Percentiles rank a stretch among this genome's conserved stretches.
phyloP scores from a whole-genome alignment of 2,888 invertebrate genomes.

The Craniophora ligustri region DNA sequence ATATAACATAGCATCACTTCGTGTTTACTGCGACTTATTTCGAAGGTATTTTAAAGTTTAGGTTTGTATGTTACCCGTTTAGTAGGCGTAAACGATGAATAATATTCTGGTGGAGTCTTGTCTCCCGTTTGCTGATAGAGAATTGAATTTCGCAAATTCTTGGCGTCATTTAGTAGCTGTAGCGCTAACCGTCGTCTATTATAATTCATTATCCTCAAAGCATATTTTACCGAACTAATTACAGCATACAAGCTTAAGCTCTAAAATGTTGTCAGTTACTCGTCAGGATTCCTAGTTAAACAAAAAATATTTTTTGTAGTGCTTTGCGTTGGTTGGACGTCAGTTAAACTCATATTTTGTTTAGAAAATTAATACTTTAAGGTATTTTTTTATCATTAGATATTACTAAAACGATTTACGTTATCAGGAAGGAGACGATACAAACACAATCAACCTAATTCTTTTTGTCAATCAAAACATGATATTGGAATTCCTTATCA shows the following conservation, averaged over 20 bases:
- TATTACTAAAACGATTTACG: slow-evolving; percentile 10
- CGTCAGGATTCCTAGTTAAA: neutral
- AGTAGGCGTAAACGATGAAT: slow-evolving; percentile 24
- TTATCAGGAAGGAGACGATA: slow-evolving; percentile 24
- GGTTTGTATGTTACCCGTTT: slow-evolving; percentile 9
- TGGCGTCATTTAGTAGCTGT: slow-evolving; percentile 38
- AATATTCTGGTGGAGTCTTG: slow-evolving; percentile 30
- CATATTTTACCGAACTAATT: slow-evolving; percentile 29
- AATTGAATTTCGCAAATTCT: slow-evolving; percentile 52
- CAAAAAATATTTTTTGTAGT: neutral
- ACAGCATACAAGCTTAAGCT: neutral
- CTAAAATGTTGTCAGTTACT: neutral
- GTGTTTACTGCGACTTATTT: slow-evolving; percentile 2
- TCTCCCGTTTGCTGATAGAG: slow-evolving; percentile 34
- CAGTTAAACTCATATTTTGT: slow-evolving; percentile 10
- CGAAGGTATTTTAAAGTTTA: slow-evolving; percentile 11
- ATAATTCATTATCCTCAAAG: slow-evolving; percentile 48
- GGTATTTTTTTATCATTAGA: slow-evolving; percentile 11
- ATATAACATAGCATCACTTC: slow-evolving; percentile 1
- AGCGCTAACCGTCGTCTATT: slow-evolving; percentile 29
- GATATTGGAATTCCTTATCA: slow-evolving; percentile 22
- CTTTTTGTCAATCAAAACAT: slow-evolving; percentile 13
- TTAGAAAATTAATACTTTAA: neutral
- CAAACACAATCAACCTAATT: slow-evolving; percentile 22
- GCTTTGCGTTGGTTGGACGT: neutral